A percentile compares a stretch with the other conserved stretches of the same genome.
phyloP scores from a whole-genome alignment of 1,140 invertebrate genomes.

The Drosophila pachea region DNA sequence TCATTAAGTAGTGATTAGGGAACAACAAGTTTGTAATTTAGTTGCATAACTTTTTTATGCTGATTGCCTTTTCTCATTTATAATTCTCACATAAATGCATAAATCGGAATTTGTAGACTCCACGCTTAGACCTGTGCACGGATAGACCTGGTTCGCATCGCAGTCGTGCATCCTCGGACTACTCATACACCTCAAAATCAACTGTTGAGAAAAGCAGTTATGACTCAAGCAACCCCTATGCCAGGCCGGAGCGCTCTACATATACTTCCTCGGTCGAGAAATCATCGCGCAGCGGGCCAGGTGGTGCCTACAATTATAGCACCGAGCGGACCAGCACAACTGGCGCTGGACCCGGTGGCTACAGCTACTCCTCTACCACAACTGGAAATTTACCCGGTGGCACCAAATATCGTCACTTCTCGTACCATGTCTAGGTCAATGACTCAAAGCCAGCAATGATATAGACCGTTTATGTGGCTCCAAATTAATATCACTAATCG shows the following conservation, averaged over 20 bases:
- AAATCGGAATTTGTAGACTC: slow-evolving; percentile 84
- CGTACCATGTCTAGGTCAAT: slow-evolving; percentile 86
- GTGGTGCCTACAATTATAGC: slow-evolving; percentile 84
- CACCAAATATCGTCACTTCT: slow-evolving; percentile 89
- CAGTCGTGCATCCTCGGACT: slow-evolving; percentile 81
- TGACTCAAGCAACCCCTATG: slow-evolving; percentile 81
- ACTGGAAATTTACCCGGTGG: slow-evolving; percentile 89
- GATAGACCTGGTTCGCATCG: slow-evolving; percentile 85
- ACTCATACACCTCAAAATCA: slow-evolving; percentile 90
- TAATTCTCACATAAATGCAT: slow-evolving; percentile 64
- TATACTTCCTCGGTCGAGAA: slow-evolving; percentile 85
- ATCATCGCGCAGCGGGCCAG: slow-evolving; percentile 83
- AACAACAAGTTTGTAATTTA: slow-evolving; percentile 57
- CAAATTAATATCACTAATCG: slow-evolving; percentile 30
- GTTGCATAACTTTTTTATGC: slow-evolving; percentile 36
- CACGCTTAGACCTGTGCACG: slow-evolving; percentile 90
- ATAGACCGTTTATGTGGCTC: slow-evolving; percentile 17
- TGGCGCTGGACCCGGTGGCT: slow-evolving; percentile 87
- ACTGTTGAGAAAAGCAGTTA: slow-evolving; percentile 79
- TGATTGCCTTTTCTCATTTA: slow-evolving; percentile 59
- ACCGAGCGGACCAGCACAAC: slow-evolving; percentile 85
- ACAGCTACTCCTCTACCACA: slow-evolving; percentile 87
- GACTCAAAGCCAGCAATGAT: slow-evolving; percentile 2
- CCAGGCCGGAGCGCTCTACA: slow-evolving; percentile 82
- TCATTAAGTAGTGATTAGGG: slow-evolving; percentile 14